Evolutionary conservation across 2,888 invertebrate genomes (phyloP).

Genomic region (Macrostomum cliftonense): DNA sequence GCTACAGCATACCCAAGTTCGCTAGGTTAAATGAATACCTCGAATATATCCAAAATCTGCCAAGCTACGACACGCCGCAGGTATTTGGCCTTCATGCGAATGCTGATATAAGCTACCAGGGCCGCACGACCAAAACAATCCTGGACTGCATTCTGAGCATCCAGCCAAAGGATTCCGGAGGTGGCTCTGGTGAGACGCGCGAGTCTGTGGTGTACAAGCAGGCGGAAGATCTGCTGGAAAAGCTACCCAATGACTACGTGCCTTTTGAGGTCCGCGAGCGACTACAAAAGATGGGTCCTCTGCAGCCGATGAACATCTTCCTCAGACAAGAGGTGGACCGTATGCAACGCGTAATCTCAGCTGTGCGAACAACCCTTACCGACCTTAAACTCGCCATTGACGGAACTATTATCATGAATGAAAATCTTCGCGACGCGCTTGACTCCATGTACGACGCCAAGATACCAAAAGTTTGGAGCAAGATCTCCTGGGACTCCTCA

Average conservation of each 20-base stretch:
- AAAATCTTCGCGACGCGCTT: slow-evolving; percentile 34
- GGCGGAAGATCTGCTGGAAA: slow-evolving; percentile 35
- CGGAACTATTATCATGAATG: slow-evolving; percentile 39
- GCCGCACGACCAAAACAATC: slow-evolving; percentile 50
- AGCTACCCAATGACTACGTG: slow-evolving; percentile 34
- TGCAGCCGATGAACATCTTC: slow-evolving; percentile 39
- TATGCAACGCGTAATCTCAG: slow-evolving; percentile 29
- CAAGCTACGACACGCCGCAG: slow-evolving; percentile 32
- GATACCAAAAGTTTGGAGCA: slow-evolving; percentile 33
- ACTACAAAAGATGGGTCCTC: slow-evolving; percentile 32
- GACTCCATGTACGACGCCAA: slow-evolving; percentile 37
- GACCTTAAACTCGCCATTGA: slow-evolving; percentile 38
- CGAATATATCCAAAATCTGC: slow-evolving; percentile 50
- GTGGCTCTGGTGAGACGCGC: slow-evolving; percentile 51
- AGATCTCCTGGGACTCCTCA: slow-evolving; percentile 38
- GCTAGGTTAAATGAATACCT: slow-evolving; percentile 41
- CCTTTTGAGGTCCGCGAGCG: slow-evolving; percentile 42
- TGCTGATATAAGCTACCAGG: slow-evolving; percentile 41
- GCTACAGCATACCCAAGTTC: slow-evolving; percentile 28
- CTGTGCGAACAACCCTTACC: slow-evolving; percentile 27
- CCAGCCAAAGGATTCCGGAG: slow-evolving; percentile 60
- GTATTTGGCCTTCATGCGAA: slow-evolving; percentile 36
- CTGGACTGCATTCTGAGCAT: slow-evolving; percentile 62
- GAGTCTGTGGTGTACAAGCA: slow-evolving; percentile 34
- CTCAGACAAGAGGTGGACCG: slow-evolving; percentile 34